phyloP scores from a whole-genome alignment of 2,797 vertebrate species.

The Eptatretus atami region DNA sequence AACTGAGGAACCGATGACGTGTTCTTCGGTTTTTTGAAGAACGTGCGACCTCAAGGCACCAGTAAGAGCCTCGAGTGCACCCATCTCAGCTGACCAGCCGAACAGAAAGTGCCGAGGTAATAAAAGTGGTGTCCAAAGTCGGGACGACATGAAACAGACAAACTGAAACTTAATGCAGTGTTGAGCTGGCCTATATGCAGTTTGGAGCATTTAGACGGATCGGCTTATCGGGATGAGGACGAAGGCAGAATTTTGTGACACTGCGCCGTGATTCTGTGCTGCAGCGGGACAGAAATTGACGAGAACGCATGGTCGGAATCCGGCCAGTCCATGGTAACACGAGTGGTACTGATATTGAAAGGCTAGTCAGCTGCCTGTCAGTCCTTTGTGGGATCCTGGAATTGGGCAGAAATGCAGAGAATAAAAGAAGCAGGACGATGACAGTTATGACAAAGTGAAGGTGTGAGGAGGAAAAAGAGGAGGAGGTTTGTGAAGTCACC shows the following conservation, averaged over 20 bases:
- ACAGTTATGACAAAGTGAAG: conserved; percentile 10
- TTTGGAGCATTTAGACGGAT: neutral
- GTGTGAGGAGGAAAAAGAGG: neutral
- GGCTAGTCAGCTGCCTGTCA: no score
- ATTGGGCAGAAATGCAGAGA: conserved; percentile 33
- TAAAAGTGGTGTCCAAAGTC: neutral
- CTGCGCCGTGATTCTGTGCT: neutral
- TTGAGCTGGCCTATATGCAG: neutral
- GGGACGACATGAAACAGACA: neutral
- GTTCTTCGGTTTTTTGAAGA: neutral
- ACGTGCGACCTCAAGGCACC: neutral
- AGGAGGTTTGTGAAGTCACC: neutral
- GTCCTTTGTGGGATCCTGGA: conserved; percentile 25
- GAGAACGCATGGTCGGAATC: no score
- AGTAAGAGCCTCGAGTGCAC: neutral
- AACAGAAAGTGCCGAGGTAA: neutral
- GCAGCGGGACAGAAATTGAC: no score
- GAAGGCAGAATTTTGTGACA: neutral
- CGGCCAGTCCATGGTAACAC: no score
- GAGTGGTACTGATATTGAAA: no score
- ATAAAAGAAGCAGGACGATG: conserved; percentile 17
- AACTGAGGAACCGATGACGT: neutral
- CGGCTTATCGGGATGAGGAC: neutral
- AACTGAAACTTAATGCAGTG: conserved; percentile 1
- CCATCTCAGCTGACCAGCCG: neutral